Conservation (phyloP, 1,140 invertebrate species). For the Bathynomus jamesi region DNA sequence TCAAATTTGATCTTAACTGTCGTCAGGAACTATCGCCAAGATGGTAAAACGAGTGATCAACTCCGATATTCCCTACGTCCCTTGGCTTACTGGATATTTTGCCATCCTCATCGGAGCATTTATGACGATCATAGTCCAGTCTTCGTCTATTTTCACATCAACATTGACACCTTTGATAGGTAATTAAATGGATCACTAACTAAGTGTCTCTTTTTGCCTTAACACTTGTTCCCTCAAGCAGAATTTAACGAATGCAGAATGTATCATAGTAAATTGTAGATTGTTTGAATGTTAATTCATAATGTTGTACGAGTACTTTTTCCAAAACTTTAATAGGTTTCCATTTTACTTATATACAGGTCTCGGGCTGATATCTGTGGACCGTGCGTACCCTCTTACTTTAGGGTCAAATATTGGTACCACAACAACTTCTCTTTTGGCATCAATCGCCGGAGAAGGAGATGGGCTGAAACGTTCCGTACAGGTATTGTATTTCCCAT, state of each 20-base stretch:
- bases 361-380: slow-evolving; percentile 50
- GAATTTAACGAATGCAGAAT: no score
- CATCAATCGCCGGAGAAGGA: slow-evolving; percentile 46
- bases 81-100: slow-evolving; percentile 48
- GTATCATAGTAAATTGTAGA: no score
- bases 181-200: slow-evolving; percentile 39
- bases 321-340: no score
- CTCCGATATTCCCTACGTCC: slow-evolving; percentile 47
- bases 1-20: not conserved
- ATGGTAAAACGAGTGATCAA: slow-evolving; percentile 51
- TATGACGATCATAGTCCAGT: slow-evolving; percentile 54
- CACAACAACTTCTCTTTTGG: slow-evolving; percentile 51
- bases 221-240: no score
- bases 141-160: slow-evolving; percentile 57
- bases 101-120: slow-evolving; percentile 49
- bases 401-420: slow-evolving; percentile 59
- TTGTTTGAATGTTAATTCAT: no score
- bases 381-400: slow-evolving; percentile 54
- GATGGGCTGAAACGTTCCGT: slow-evolving; percentile 43
- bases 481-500: not conserved
- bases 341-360: not conserved
- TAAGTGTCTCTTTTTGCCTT: no score
- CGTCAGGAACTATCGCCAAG: slow-evolving; percentile 45
- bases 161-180: slow-evolving; percentile 56
- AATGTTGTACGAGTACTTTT: no score